phyloP scores from a whole-genome alignment of 37 sponge, comb jelly and placozoan genomes.

The Agelas oroides region DNA sequence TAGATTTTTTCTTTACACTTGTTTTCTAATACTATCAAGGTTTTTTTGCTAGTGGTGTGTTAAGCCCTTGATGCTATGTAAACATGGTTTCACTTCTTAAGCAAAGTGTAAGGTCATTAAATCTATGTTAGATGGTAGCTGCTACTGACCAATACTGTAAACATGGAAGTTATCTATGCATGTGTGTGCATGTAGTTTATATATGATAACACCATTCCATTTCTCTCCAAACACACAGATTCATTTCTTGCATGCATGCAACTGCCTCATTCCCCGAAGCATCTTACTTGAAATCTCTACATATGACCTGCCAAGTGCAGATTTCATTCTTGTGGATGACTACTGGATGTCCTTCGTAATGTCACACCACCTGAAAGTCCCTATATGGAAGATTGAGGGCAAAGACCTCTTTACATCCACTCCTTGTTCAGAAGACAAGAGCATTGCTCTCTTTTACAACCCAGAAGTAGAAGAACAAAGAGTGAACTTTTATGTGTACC shows the following conservation, averaged over 20 bases:
- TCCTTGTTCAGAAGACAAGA: conserved; percentile 35
- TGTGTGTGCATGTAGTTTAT: too few species aligned
- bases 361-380: conserved; percentile 63
- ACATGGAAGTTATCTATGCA: too few species aligned
- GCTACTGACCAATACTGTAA: too few species aligned
- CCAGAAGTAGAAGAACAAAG: conserved; percentile 47
- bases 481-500: conserved; percentile 70
- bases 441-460: conserved; percentile 66
- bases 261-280: conserved; percentile 49
- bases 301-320: conserved; percentile 54
- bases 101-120: too few species aligned
- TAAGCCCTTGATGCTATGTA: too few species aligned
- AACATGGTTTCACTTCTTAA: too few species aligned
- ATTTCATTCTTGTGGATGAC: conserved; percentile 70
- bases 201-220: background rate
- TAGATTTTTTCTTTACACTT: too few species aligned
- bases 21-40: too few species aligned
- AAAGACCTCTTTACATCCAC: conserved; percentile 43
- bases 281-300: conserved; percentile 33
- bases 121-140: too few species aligned
- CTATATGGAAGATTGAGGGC: conserved; percentile 60
- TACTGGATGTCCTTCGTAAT: conserved; percentile 77
- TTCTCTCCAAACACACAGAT: conserved; percentile 14
- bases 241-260: conserved; percentile 77
- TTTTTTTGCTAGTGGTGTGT: background rate